Base-by-base conservation (phyloP, 2,113 vertebrate species). In the Semicossyphus pulcher region DNA sequence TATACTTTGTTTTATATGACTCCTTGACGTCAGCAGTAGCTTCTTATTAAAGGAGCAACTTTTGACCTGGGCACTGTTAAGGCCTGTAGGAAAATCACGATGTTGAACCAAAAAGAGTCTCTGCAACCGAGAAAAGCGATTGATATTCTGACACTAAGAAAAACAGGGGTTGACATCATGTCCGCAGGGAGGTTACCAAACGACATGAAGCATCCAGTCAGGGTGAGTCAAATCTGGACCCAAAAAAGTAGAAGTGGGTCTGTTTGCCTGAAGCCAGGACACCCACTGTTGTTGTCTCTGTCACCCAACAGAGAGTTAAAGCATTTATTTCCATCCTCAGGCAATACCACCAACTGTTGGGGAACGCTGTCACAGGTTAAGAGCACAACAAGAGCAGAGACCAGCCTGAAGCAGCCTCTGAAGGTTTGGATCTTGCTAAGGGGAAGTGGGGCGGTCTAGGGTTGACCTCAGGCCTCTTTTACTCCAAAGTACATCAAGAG, bases 261-360 rank as follows among this genome's bases (percentile, higher is more conserved):
- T 54, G 45, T 68, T 63, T 74, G 61, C 69, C 73, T 79, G 23
- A 28, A 60, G 53, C 57, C 66, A 31, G 28, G 53, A 73, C 32
- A 52, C 39, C 52, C 25, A 67, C 23, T 64, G 53, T 20, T 48
- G 29, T 58, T 71, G 21, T 68, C 21, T 51, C 26, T 5, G 41
- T 63, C 44, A 62, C 48, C 51, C 44, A 47, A 42, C 54, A 57
- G 20, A 48, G 29, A 76, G 52, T 8, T 21, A 20, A 53, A 31
- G 41, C 21, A 64, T 37, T 59, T 32, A 62, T 80, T 65, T 54
- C 28, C 64, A 72, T 66, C 72, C 54, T 57, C 36, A 28, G 51
- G 37, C 31, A 51, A 36, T 26, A 26, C 5, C 41, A 34, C n/a
- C 15, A 20, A 47, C 23, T 21, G 28, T 29, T 29, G 8, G 1